phyloP scores from a whole-genome alignment of 2,113 vertebrate genomes.

The Dendrocopos noguchii region DNA sequence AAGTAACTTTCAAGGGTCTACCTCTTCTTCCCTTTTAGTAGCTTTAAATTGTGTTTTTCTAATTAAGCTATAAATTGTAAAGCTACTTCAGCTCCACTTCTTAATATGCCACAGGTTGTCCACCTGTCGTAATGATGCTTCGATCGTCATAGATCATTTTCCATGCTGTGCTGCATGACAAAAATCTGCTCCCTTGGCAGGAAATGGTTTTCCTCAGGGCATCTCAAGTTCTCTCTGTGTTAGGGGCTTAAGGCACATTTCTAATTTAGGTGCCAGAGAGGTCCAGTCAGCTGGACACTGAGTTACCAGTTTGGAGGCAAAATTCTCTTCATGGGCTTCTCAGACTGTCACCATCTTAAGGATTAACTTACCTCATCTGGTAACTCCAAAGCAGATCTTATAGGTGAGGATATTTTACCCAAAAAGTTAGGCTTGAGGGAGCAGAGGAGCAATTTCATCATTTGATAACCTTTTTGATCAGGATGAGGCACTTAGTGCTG shows the following conservation, averaged over 20 bases:
- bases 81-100: background rate
- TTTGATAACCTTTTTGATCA: background rate
- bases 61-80: slow-evolving; percentile 56
- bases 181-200: background rate
- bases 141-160: background rate
- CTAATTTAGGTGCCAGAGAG: background rate
- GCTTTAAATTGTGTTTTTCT: slow-evolving; percentile 48
- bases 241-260: background rate
- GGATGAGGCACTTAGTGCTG: too few species aligned
- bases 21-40: background rate
- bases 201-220: background rate
- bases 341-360: background rate
- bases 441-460: background rate
- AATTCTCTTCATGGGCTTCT: background rate
- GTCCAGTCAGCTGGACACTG: too few species aligned
- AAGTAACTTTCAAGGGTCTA: background rate
- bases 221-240: background rate
- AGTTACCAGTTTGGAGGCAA: background rate
- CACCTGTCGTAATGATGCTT: background rate
- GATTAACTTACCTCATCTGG: background rate
- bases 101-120: slow-evolving; percentile 42
- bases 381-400: background rate
- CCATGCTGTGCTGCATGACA: background rate
- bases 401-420: background rate
- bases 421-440: background rate